These are phyloP conservation scores for Habroteleia sp. DNA, from an alignment of 2,888 invertebrate species.

Conservation along the genomic window DNA sequence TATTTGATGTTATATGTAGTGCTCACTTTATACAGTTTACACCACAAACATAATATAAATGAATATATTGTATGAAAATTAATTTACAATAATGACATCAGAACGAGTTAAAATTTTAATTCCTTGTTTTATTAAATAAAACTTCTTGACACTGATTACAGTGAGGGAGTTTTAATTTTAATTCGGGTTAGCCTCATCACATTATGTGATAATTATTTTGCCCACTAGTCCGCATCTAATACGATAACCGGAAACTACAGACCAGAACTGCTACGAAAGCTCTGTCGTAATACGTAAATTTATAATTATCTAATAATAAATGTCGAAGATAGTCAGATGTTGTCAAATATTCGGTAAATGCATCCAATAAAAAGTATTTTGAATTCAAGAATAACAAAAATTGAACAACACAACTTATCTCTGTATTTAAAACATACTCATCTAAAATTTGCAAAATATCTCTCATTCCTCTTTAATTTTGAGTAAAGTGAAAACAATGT, in stretches of 20 bases:
- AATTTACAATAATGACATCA: too few relatives aligned
- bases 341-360: background rate
- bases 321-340: slow-evolving; percentile 20
- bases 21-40: too few relatives aligned
- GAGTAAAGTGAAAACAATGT: too few relatives aligned
- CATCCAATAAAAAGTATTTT: too few relatives aligned
- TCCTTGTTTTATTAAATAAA: slow-evolving; percentile 45
- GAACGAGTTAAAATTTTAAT: slow-evolving; percentile 29
- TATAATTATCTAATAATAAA: slow-evolving; percentile 53
- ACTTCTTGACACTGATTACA: slow-evolving; percentile 39
- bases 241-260: slow-evolving; percentile 46
- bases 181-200: slow-evolving; percentile 32
- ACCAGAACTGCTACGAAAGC: slow-evolving; percentile 26
- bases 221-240: slow-evolving; percentile 45
- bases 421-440: too few relatives aligned
- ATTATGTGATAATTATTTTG: slow-evolving; percentile 59
- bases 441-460: too few relatives aligned
- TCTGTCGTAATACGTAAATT: slow-evolving; percentile 42
- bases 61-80: too few relatives aligned
- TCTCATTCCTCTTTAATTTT: too few relatives aligned
- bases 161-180: slow-evolving; percentile 39
- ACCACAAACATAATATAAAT: too few relatives aligned
- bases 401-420: too few relatives aligned
- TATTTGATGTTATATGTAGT: too few relatives aligned
- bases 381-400: too few relatives aligned